Conservation (phyloP, 2,888 invertebrate species). For the Sphaerophoria rueppellii region DNA sequence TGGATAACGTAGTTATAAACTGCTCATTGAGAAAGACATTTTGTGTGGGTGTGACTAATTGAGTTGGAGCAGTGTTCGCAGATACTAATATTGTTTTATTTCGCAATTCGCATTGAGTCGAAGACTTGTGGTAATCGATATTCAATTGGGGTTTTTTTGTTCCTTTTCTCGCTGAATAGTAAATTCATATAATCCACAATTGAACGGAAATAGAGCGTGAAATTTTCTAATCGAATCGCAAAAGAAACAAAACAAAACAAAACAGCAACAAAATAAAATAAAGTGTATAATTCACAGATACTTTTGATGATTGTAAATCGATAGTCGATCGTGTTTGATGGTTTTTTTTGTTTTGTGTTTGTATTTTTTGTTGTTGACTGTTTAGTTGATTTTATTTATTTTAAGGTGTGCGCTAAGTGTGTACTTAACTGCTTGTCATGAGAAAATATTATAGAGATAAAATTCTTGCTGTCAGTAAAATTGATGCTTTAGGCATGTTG, state of each 20-base stretch:
- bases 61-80: conserved; percentile 60
- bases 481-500: conserved; percentile 27
- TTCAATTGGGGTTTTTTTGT: conserved; percentile 10
- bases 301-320: conserved; percentile 35
- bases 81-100: conserved; percentile 41
- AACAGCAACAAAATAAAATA: conserved; percentile 8
- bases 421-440: conserved; percentile 49
- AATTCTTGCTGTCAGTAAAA: conserved; percentile 43
- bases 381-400: conserved; percentile 1
- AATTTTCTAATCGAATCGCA: conserved; percentile 42
- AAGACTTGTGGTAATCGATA: conserved; percentile 24
- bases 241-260: conserved; percentile 1
- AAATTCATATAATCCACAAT: conserved; percentile 46
- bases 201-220: conserved; percentile 71
- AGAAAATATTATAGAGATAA: conserved; percentile 44
- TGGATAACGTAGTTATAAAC: conserved; percentile 48
- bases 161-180: background rate
- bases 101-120: conserved; percentile 5
- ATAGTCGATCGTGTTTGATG: conserved; percentile 48
- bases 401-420: conserved; percentile 69
- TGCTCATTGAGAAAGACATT: conserved; percentile 40
- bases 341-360: background rate
- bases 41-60: conserved; percentile 69
- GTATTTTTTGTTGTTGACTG: background rate
- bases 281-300: conserved; percentile 30